Evolutionary conservation across 92 coral and sea anemone species (phyloP), one percentile per base, ranked within the genome.

Genomic region (Epizoanthus ramosus): DNA sequence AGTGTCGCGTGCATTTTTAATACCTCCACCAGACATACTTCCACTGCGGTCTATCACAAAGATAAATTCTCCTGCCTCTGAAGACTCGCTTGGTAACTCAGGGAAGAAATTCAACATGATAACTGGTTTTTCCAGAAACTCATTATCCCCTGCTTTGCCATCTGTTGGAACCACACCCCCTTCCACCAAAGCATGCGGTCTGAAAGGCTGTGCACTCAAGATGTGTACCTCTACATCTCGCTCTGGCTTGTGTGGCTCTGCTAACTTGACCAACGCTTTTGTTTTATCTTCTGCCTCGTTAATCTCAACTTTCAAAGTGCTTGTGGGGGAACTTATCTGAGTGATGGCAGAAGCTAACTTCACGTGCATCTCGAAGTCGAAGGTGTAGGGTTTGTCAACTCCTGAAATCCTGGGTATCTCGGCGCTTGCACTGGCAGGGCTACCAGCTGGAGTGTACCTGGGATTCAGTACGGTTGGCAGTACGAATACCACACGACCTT

Each of bases 1-100:
- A 17, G 93, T 90, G 79, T 92, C 83, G 15, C 90, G 80, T 2
- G 96, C 96, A 82, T 88, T 86, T 19, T 65, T 68, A 43, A 89
- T 92, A 33, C 84, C 84, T 21, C 64, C 43, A 4, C 93, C 93
- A n/a, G 67, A 35, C 96, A 92, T 92, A 73, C 96, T 92, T 67
- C 92, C 93, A 81, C 96, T 92, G 58, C 92, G 93, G 79, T 92
- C 96, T 14, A 92, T 83, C 15, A 92, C 90, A 79, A 92, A 92
- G 72, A 92, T 73, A 73, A 92, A 90, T 60, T 92, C 96, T 37
- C 96, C 92, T n/a, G 85, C 83, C 19, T 86, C 93, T 81, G 86
- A 89, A 23, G 86, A 71, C 13, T 77, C 83, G n/a, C 61, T 92
- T 69, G 91, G 91, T 76, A 89, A 92, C 69, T 89, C 91, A 21